A percentile compares a stretch with the other conserved stretches of the same genome.
Evolutionary conservation across 2,888 invertebrate genomes (phyloP).

Genomic region (Rhagium mordax): DNA sequence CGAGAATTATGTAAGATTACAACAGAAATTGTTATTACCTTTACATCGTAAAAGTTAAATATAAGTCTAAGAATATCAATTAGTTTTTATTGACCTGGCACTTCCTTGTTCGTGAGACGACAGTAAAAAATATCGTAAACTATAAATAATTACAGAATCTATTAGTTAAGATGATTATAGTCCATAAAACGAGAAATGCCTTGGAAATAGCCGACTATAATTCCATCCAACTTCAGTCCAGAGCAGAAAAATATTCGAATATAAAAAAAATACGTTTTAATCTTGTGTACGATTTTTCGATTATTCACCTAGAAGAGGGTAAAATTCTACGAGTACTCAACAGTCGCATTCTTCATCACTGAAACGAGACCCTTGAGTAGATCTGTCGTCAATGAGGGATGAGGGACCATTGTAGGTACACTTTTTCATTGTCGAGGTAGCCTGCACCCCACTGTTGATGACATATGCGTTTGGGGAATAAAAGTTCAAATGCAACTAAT

Average conservation of each 20-base stretch:
- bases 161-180: background rate
- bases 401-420: constrained; percentile 12
- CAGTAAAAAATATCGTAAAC: background rate
- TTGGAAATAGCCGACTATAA: background rate
- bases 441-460: background rate
- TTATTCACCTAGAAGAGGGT: too few relatives aligned
- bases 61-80: constrained; percentile 1
- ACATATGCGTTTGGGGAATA: constrained; percentile 5
- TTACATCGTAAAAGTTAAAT: background rate
- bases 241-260: too few relatives aligned
- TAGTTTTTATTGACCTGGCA: constrained; percentile 1
- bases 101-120: constrained; percentile 1
- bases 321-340: too few relatives aligned
- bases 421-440: background rate
- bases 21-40: background rate
- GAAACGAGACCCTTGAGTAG: background rate
- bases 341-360: background rate
- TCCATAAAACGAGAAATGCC: constrained; percentile 11
- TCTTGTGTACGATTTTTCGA: too few relatives aligned
- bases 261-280: too few relatives aligned
- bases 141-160: constrained; percentile 1
- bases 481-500: background rate
- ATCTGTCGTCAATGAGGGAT: background rate
- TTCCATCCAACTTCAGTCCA: too few relatives aligned
- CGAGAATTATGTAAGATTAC: background rate